These are phyloP conservation scores for Augochlorella aurata DNA, from an alignment of 2,888 invertebrate species.

Conservation along the genomic window DNA sequence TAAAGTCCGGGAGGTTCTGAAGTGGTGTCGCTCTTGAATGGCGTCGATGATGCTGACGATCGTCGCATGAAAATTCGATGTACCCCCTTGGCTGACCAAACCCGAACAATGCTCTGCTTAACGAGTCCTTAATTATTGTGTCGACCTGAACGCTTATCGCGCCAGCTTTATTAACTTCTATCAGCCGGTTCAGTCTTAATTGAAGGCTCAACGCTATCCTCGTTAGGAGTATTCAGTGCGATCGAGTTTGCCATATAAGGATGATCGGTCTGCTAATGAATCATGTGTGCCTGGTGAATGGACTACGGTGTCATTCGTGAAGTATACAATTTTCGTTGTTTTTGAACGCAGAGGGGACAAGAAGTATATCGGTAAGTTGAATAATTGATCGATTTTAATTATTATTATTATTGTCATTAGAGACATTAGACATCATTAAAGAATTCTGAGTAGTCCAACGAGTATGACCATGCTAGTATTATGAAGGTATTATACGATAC, in stretches of 20 bases:
- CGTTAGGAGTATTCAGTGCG: not conserved
- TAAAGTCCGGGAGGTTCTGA: slow-evolving; percentile 63
- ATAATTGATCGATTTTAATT: too few species aligned
- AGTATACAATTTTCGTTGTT: not conserved
- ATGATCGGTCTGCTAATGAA: not conserved
- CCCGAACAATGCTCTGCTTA: slow-evolving; percentile 38
- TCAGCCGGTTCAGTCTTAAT: slow-evolving; percentile 16
- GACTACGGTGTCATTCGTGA: not conserved
- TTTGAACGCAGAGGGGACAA: not conserved
- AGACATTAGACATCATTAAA: too few species aligned
- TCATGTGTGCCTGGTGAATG: not conserved
- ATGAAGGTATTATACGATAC: too few species aligned
- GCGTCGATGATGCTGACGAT: slow-evolving; percentile 54
- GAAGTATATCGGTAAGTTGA: not conserved
- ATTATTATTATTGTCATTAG: too few species aligned
- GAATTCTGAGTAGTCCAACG: too few species aligned
- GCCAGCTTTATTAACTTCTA: slow-evolving; percentile 18
- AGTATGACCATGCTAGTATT: too few species aligned
- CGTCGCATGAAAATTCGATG: slow-evolving; percentile 52
- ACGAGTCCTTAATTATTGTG: slow-evolving; percentile 47
- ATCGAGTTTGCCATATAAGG: not conserved
- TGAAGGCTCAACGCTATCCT: slow-evolving; percentile 15
- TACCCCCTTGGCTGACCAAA: not conserved
- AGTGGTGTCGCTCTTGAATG: slow-evolving; percentile 58
- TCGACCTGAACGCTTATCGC: slow-evolving; percentile 27